Evolutionary conservation across 2,797 vertebrate species (phyloP).

Genomic region (Sebastes variabilis): DNA sequence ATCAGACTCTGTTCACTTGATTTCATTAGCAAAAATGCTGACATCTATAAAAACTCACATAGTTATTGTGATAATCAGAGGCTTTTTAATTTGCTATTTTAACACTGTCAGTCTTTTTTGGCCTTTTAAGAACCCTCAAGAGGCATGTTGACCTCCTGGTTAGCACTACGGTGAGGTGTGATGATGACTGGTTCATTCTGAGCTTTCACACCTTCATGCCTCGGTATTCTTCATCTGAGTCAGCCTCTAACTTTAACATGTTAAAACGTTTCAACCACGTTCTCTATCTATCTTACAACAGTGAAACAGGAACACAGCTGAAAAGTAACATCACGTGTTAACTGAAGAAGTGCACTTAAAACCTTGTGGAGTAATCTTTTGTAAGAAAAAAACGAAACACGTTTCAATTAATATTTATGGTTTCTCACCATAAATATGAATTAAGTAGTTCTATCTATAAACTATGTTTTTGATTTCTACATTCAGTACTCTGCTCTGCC

Average conservation of each 20-base stretch:
- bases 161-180: constrained; percentile 18
- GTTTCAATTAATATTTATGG: background rate
- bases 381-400: background rate
- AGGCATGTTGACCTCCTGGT: constrained; percentile 18
- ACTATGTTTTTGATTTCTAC: background rate
- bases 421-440: background rate
- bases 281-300: background rate
- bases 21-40: background rate
- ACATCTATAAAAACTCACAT: background rate
- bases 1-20: background rate
- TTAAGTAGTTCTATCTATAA: background rate
- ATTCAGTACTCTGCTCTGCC: background rate
- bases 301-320: constrained; percentile 7
- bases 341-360: background rate
- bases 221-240: constrained; percentile 30
- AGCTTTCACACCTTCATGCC: constrained; percentile 42
- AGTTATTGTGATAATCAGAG: background rate
- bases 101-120: background rate
- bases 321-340: background rate
- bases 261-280: constrained; percentile 15
- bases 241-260: constrained; percentile 42
- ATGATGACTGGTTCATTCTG: constrained; percentile 31
- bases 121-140: background rate
- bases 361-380: background rate
- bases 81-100: background rate